Conservation (phyloP, 2,797 vertebrate species). For the Linurgus olivaceus region DNA sequence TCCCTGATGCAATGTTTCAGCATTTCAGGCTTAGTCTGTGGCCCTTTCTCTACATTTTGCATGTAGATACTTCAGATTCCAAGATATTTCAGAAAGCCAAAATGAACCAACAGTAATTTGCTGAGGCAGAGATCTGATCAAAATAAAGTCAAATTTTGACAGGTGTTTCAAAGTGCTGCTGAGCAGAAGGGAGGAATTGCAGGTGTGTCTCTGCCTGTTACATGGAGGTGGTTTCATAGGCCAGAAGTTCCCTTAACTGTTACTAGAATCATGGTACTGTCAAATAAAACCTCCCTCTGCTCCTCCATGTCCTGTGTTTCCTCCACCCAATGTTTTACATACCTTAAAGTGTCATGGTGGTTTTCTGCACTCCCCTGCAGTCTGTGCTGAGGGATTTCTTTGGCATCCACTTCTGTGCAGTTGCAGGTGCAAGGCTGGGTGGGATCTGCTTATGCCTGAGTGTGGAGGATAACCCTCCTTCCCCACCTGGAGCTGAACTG, state of each 20-base stretch:
- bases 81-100: neutral
- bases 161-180: neutral
- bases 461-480: neutral
- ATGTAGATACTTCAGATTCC: neutral
- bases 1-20: neutral
- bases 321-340: neutral
- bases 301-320: neutral
- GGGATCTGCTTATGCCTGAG: neutral
- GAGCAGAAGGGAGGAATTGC: neutral
- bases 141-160: neutral
- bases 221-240: neutral
- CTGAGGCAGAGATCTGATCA: neutral
- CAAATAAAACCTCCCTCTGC: neutral
- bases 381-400: neutral
- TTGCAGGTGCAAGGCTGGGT: neutral
- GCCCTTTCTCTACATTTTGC: neutral
- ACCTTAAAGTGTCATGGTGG: neutral
- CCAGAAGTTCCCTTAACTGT: neutral
- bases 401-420: fast-evolving
- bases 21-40: neutral
- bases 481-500: neutral
- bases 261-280: neutral
- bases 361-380: neutral
- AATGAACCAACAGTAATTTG: neutral
- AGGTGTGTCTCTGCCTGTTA: neutral